Percentiles rank a stretch among this genome's conserved stretches.
Conservation (phyloP, 1,140 invertebrate genomes). For the Sarcophaga peregrina region DNA sequence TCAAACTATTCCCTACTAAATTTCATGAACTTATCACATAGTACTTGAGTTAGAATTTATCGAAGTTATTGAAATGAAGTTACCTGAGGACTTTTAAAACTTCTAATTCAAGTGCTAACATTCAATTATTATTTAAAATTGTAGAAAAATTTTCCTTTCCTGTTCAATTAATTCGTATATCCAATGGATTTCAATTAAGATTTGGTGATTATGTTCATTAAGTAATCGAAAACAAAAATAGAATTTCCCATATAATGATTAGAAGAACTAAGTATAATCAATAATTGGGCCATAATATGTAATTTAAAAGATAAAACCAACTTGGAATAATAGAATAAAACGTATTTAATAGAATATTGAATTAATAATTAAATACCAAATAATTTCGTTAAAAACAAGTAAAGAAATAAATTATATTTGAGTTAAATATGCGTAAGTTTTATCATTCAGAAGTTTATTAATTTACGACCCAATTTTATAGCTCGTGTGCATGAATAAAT, state of each 20-base stretch:
- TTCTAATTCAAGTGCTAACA: neutral
- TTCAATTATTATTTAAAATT: too few relatives aligned
- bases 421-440: neutral
- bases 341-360: neutral
- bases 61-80: neutral
- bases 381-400: neutral
- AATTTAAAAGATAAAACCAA: neutral
- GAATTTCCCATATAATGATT: neutral
- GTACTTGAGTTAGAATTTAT: conserved; percentile 24
- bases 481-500: neutral
- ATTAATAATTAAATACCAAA: conserved; percentile 18
- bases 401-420: conserved; percentile 5
- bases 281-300: neutral
- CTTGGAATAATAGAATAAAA: too few relatives aligned
- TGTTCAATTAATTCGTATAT: too few relatives aligned
- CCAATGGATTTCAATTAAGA: too few relatives aligned
- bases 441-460: neutral
- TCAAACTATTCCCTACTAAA: neutral
- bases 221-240: neutral
- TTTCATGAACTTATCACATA: conserved; percentile 1
- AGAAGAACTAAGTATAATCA: neutral
- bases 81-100: neutral
- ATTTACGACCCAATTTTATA: neutral
- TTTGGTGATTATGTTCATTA: too few relatives aligned
- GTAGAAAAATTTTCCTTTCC: too few relatives aligned